Percentiles rank a stretch among this genome's conserved stretches.
Conservation (phyloP, 2,113 vertebrate species). For the Holacanthus passer region DNA sequence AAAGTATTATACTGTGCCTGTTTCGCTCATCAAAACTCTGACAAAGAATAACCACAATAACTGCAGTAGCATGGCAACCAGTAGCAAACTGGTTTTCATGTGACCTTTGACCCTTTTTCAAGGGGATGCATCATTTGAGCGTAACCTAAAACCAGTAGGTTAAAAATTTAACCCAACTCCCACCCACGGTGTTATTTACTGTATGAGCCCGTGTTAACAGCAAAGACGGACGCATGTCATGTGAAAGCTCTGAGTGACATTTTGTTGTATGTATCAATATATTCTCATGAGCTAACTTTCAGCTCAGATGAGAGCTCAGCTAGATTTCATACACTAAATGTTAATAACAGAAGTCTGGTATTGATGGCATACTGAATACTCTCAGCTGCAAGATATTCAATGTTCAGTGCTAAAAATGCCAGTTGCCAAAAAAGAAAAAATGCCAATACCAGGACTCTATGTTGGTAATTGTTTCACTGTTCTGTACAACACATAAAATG, state of each 20-base stretch:
- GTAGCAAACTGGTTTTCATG: background rate
- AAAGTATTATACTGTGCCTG: background rate
- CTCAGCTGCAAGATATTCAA: background rate
- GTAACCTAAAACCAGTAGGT: slow-evolving; percentile 12
- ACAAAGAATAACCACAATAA: slow-evolving; percentile 15
- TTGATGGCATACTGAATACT: background rate
- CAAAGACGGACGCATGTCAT: background rate
- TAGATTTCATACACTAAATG: background rate
- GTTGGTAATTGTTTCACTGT: no score
- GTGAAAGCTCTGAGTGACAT: background rate
- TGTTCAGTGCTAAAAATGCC: no score
- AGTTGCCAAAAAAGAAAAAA: no score
- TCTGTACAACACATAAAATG: no score
- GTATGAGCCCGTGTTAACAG: background rate
- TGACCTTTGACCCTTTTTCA: slow-evolving; percentile 38
- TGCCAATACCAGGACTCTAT: no score
- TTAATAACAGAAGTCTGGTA: background rate
- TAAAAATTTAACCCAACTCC: slow-evolving; percentile 4
- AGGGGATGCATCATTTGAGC: background rate
- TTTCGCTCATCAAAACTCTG: background rate
- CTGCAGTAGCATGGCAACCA: slow-evolving; percentile 2
- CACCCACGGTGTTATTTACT: background rate
- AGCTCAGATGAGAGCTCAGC: background rate
- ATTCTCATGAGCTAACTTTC: background rate
- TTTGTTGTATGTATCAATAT: no score